Percentiles rank a stretch among this genome's conserved stretches.
These are phyloP conservation scores for Zaprionus bogoriensis DNA, from an alignment of 2,888 invertebrate genomes.

Conservation along the genomic window DNA sequence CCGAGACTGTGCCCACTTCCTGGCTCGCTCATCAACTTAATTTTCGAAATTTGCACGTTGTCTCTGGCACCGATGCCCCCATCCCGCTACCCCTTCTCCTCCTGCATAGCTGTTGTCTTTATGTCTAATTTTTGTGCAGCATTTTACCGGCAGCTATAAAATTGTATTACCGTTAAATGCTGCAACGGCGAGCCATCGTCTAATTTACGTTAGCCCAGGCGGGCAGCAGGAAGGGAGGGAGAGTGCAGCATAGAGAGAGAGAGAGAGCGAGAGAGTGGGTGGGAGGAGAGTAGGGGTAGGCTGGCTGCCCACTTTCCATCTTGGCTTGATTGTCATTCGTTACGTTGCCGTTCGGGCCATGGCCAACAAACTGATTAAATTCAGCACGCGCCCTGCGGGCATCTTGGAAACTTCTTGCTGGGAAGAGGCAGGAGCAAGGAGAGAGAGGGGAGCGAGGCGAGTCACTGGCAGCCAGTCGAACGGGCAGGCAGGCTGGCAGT, in stretches of 20 bases:
- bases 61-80: slow-evolving; percentile 15
- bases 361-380: slow-evolving; percentile 80
- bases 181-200: slow-evolving; percentile 74
- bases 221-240: background rate
- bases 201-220: slow-evolving; percentile 75
- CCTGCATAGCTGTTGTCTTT: slow-evolving; percentile 52
- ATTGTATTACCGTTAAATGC: slow-evolving; percentile 79
- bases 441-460: background rate
- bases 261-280: too few relatives aligned
- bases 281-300: background rate
- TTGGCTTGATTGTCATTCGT: slow-evolving; percentile 77
- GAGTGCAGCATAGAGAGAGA: background rate
- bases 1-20: slow-evolving; percentile 5
- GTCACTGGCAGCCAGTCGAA: slow-evolving; percentile 1
- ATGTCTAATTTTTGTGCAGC: slow-evolving; percentile 76
- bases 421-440: slow-evolving; percentile 5
- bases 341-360: slow-evolving; percentile 61
- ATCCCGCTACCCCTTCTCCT: background rate
- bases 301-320: slow-evolving; percentile 75
- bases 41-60: slow-evolving; percentile 70
- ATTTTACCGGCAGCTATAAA: slow-evolving; percentile 79
- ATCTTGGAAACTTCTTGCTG: slow-evolving; percentile 75
- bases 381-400: slow-evolving; percentile 82
- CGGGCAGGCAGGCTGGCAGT: background rate
- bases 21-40: slow-evolving; percentile 69